A percentile compares a stretch with the other conserved stretches of the same genome.
These are phyloP conservation scores for Trissolcus brochymenae DNA, from an alignment of 2,888 invertebrate genomes.

Conservation along the genomic window DNA sequence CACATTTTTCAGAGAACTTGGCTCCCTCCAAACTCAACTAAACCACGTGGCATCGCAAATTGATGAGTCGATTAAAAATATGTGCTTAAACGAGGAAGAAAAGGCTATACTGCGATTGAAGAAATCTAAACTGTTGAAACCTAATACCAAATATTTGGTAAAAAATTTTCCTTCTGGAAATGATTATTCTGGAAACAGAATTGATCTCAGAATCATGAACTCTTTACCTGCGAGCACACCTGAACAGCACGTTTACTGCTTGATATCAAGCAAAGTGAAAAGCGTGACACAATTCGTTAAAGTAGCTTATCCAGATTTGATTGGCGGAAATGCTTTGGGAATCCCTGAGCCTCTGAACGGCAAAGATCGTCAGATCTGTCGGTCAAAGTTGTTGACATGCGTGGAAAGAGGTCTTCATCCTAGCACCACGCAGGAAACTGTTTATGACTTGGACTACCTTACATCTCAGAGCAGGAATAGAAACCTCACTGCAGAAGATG, in stretches of 20 bases:
- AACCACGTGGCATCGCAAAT: constrained; percentile 74
- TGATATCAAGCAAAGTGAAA: constrained; percentile 79
- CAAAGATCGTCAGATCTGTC: constrained; percentile 78
- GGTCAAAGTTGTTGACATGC: constrained; percentile 81
- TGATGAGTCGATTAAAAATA: constrained; percentile 26
- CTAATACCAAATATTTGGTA: constrained; percentile 17
- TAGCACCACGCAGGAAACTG: constrained; percentile 80
- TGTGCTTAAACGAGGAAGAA: constrained; percentile 42
- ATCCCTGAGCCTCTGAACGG: constrained; percentile 81
- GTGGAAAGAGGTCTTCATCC: constrained; percentile 83
- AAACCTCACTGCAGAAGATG: constrained; percentile 30
- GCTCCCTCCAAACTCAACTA: constrained; percentile 78
- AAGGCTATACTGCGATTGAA: constrained; percentile 33
- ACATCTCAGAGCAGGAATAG: constrained; percentile 57
- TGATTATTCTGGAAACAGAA: constrained; percentile 8
- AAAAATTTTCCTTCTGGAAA: neutral
- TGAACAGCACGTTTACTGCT: constrained; percentile 77
- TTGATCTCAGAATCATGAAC: constrained; percentile 56
- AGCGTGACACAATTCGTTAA: constrained; percentile 85
- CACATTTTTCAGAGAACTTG: constrained; percentile 79
- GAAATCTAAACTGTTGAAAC: constrained; percentile 35
- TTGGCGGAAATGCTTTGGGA: constrained; percentile 79
- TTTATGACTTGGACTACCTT: constrained; percentile 83
- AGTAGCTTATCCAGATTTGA: constrained; percentile 86
- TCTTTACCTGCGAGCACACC: constrained; percentile 42